These are phyloP conservation scores for Trachythela sp. DNA, from an alignment of 64 coral and sea anemone genomes.

Conservation along the genomic window DNA sequence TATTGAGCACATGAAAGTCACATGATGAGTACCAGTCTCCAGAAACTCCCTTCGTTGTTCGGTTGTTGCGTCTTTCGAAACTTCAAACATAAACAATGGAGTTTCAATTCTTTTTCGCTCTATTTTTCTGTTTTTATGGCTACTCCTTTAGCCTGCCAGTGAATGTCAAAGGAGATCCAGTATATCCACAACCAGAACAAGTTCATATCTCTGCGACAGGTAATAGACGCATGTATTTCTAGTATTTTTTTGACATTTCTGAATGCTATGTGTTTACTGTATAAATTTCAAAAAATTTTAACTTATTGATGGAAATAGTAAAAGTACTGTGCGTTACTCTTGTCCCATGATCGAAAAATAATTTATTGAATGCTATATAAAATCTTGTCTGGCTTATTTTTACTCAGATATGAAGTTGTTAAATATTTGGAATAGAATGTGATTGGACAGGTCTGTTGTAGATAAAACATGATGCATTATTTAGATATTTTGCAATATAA, in stretches of 20 bases:
- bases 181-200: neutral
- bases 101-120: neutral
- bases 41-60: neutral
- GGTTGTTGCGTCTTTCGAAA: neutral
- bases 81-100: neutral
- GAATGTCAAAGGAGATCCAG: neutral
- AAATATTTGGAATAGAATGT: too few relatives aligned
- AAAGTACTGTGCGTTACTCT: too few relatives aligned
- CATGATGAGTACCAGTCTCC: neutral
- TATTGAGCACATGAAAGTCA: neutral
- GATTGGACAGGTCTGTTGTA: too few relatives aligned
- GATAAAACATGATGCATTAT: too few relatives aligned
- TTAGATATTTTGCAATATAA: too few relatives aligned
- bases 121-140: neutral
- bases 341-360: too few relatives aligned
- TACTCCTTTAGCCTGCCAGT: neutral
- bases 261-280: neutral
- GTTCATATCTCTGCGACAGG: slow-evolving; percentile 16
- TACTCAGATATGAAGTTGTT: too few relatives aligned
- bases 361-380: too few relatives aligned
- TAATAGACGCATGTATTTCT: neutral
- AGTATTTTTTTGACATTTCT: neutral
- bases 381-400: too few relatives aligned
- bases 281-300: too few relatives aligned
- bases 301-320: too few relatives aligned